Conservation (phyloP, 2,797 vertebrate species). For the Pipistrellus nathusii region DNA sequence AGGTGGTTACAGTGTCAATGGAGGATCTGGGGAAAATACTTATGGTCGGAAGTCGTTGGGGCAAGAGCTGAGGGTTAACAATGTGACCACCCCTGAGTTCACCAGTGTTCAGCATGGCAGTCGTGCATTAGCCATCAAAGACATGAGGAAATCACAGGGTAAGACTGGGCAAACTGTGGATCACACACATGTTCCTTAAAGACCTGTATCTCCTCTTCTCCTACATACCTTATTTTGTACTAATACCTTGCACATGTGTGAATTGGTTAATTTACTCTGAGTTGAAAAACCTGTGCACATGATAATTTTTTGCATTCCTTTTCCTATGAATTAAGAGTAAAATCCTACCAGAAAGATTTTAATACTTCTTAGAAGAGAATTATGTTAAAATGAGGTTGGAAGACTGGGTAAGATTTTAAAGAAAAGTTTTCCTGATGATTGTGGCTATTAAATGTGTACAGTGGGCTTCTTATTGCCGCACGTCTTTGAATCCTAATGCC, state of each 20-base stretch:
- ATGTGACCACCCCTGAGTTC: constrained; percentile 97
- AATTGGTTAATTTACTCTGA: background rate
- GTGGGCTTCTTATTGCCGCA: background rate
- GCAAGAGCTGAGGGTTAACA: constrained; percentile 99
- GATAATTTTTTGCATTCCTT: constrained; percentile 18
- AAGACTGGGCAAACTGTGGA: constrained; percentile 68
- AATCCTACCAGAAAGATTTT: constrained; percentile 20
- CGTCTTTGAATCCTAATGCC: background rate
- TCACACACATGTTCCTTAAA: background rate
- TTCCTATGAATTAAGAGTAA: constrained; percentile 13
- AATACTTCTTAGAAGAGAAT: background rate
- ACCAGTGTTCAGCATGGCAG: constrained; percentile 99
- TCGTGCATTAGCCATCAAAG: constrained; percentile 99
- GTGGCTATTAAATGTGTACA: background rate
- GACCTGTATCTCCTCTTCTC: background rate
- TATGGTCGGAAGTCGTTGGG: constrained; percentile 99
- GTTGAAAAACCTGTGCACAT: background rate
- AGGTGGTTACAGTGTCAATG: constrained; percentile 98
- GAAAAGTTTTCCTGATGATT: background rate
- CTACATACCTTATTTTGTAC: background rate
- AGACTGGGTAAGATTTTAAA: constrained; percentile 44
- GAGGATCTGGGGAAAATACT: constrained; percentile 97
- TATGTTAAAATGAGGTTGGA: constrained; percentile 29
- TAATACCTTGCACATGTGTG: background rate
- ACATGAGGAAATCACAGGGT: constrained; percentile 99